phyloP scores from a whole-genome alignment of 2,888 invertebrate species.

The Meganola albula region DNA sequence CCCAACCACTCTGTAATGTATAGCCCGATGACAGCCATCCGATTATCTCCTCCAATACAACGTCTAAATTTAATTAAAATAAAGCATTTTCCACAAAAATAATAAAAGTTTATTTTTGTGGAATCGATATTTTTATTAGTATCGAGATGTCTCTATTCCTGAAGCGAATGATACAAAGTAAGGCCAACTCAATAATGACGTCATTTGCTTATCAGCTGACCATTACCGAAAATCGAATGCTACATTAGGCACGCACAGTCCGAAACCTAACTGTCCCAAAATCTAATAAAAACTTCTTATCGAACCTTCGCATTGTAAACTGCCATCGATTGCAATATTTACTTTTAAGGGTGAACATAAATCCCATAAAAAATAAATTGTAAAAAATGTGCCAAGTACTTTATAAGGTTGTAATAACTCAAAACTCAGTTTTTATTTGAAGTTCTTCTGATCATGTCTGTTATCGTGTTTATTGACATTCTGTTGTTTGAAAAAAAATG shows the following conservation, averaged over 20 bases:
- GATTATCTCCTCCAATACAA: constrained; percentile 48
- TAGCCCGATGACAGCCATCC: constrained; percentile 64
- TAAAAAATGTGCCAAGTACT: too few species aligned
- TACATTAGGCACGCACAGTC: constrained; percentile 70
- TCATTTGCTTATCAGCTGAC: constrained; percentile 78
- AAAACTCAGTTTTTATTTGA: too few species aligned
- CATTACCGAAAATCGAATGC: constrained; percentile 76
- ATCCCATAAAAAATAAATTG: too few species aligned
- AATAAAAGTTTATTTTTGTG: constrained; percentile 28
- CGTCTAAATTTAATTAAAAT: constrained; percentile 38
- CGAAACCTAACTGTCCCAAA: constrained; percentile 57
- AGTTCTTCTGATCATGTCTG: too few species aligned
- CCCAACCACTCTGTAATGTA: constrained; percentile 52
- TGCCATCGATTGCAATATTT: constrained; percentile 67
- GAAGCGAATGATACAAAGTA: constrained; percentile 61
- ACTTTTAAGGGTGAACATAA: constrained; percentile 68
- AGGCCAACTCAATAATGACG: constrained; percentile 65
- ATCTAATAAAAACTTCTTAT: constrained; percentile 72
- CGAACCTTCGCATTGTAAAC: constrained; percentile 59
- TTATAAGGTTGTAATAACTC: too few species aligned
- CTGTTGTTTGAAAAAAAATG: too few species aligned
- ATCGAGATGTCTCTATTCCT: constrained; percentile 20
- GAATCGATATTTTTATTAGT: constrained; percentile 33
- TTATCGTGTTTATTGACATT: too few species aligned
- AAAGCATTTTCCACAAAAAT: constrained; percentile 20